Evolutionary conservation across 2,113 vertebrate species (phyloP).

Genomic region (Lampris megalopsis): DNA sequence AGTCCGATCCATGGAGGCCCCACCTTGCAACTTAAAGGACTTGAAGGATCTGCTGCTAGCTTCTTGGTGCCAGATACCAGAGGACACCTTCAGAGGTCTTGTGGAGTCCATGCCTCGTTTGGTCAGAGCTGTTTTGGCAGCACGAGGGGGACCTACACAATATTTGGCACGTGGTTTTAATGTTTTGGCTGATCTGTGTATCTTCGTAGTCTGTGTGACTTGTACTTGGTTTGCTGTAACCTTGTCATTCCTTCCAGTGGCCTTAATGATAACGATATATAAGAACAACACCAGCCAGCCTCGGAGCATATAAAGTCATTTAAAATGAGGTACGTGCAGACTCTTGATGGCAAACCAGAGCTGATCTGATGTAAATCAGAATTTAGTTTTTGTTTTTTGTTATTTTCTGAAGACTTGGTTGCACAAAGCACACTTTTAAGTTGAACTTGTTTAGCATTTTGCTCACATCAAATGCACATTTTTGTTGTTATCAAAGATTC

Average conservation of each 20-base stretch:
- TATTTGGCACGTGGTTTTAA: too few relatives aligned
- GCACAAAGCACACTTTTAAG: slow-evolving; percentile 13
- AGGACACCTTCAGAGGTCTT: too few relatives aligned
- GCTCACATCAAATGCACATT: slow-evolving; percentile 9
- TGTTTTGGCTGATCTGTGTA: background rate
- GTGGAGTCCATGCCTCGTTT: too few relatives aligned
- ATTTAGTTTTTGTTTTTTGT: background rate
- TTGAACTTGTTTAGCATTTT: background rate
- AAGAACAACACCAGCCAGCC: slow-evolving; percentile 20
- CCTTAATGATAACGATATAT: slow-evolving; percentile 39
- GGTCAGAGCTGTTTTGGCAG: too few relatives aligned
- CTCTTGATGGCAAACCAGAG: slow-evolving; percentile 2
- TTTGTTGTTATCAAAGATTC: slow-evolving; percentile 43
- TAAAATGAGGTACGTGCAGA: background rate
- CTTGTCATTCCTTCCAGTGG: slow-evolving; percentile 37
- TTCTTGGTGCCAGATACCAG: too few relatives aligned
- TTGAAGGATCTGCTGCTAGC: too few relatives aligned
- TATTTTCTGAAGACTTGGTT: slow-evolving; percentile 3
- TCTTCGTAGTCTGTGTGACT: background rate
- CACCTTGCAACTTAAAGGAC: too few relatives aligned
- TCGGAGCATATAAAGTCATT: background rate
- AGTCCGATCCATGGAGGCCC: too few relatives aligned
- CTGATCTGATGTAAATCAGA: background rate
- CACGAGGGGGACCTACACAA: too few relatives aligned
- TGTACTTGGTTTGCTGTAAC: slow-evolving; percentile 12